phyloP scores from a whole-genome alignment of 2,797 vertebrate species.

The Petrocephalus sullivani region DNA sequence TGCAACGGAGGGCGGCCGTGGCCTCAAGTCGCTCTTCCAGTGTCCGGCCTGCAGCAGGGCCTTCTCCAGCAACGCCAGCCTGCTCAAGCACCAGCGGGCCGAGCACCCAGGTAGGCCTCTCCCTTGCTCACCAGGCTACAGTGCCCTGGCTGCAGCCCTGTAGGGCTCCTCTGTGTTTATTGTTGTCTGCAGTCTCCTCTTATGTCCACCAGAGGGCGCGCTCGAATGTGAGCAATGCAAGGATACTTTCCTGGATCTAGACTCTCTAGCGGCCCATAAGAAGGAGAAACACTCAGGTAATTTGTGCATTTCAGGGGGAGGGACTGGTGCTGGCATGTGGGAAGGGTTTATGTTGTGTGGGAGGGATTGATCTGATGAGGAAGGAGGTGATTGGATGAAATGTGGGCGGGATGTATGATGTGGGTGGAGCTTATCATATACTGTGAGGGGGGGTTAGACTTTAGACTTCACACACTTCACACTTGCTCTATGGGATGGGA shows the following conservation, averaged over 20 bases:
- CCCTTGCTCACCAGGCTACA: neutral
- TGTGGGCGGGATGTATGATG: neutral
- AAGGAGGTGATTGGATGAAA: neutral
- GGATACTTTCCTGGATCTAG: slow-evolving; percentile 50
- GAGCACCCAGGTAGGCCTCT: slow-evolving; percentile 68
- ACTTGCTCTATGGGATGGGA: neutral
- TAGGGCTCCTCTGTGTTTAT: neutral
- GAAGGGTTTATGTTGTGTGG: neutral
- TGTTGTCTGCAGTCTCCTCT: neutral
- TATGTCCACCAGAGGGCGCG: slow-evolving; percentile 49
- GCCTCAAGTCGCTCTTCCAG: slow-evolving; percentile 67
- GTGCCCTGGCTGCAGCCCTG: neutral
- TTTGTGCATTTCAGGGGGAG: neutral
- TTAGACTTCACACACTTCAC: neutral
- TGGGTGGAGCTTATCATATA: neutral
- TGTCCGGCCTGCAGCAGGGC: slow-evolving; percentile 76
- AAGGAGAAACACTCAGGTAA: slow-evolving; percentile 62
- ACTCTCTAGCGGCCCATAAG: slow-evolving; percentile 54
- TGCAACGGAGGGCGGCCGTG: slow-evolving; percentile 67
- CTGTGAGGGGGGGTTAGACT: too few species aligned
- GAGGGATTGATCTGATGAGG: neutral
- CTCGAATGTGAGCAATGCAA: slow-evolving; percentile 55
- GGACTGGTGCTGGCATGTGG: neutral
- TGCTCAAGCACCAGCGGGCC: slow-evolving; percentile 67
- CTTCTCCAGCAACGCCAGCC: slow-evolving; percentile 63